phyloP scores from a whole-genome alignment of 2,888 invertebrate genomes.

The Cheilosia grossa region DNA sequence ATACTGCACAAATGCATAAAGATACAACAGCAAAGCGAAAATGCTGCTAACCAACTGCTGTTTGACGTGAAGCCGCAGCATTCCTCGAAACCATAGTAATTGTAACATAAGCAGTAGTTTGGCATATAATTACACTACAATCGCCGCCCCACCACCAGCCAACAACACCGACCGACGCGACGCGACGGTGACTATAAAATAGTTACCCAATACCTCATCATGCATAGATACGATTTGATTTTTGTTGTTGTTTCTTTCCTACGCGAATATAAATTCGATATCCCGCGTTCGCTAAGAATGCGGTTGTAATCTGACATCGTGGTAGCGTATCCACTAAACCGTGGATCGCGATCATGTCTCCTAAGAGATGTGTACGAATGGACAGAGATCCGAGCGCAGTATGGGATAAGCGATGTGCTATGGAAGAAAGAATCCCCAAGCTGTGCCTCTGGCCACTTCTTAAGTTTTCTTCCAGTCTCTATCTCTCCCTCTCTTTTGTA shows the following conservation, averaged over 20 bases:
- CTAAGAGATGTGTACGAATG: not conserved
- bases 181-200: conserved; percentile 3
- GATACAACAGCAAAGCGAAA: not conserved
- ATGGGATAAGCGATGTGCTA: conserved; percentile 11
- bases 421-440: no score
- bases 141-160: conserved; percentile 9
- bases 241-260: not conserved
- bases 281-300: conserved; percentile 65
- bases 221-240: conserved; percentile 38
- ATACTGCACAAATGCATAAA: conserved; percentile 10
- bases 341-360: conserved; percentile 62
- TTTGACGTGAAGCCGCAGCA: conserved; percentile 59
- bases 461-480: no score
- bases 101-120: conserved; percentile 65
- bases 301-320: conserved; percentile 73
- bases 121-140: conserved; percentile 66
- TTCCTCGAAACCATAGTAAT: conserved; percentile 73
- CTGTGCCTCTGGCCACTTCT: no score
- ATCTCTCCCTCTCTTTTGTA: not conserved
- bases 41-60: conserved; percentile 12
- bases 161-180: not conserved
- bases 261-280: conserved; percentile 64
- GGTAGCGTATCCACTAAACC: conserved; percentile 60
- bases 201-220: conserved; percentile 60
- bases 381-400: no score